phyloP scores from a whole-genome alignment of 2,113 vertebrate genomes.

The Alethe castanea region DNA sequence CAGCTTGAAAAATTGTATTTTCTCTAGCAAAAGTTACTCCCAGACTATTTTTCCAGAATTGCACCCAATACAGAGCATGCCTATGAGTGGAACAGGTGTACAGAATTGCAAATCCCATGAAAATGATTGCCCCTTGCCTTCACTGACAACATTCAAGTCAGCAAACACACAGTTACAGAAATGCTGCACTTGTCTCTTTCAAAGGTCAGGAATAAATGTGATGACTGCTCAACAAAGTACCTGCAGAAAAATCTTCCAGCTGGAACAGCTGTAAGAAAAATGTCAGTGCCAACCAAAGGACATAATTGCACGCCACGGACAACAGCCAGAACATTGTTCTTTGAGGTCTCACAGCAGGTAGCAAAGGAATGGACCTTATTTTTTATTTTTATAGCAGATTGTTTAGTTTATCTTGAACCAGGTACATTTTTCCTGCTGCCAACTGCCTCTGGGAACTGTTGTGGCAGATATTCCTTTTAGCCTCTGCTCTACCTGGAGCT shows the following conservation, averaged over 20 bases:
- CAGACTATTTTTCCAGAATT: background rate
- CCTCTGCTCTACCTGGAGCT: background rate
- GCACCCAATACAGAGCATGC: background rate
- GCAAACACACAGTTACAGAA: background rate
- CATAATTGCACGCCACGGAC: background rate
- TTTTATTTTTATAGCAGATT: background rate
- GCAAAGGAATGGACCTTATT: background rate
- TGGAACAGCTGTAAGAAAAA: background rate
- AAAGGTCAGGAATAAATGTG: background rate
- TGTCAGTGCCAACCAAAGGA: background rate
- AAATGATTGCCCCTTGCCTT: background rate
- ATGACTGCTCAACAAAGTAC: background rate
- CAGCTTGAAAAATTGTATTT: background rate
- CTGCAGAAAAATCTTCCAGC: background rate
- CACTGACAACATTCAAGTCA: background rate
- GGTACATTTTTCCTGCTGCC: background rate
- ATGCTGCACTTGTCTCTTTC: background rate
- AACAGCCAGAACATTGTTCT: background rate
- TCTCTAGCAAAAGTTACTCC: background rate
- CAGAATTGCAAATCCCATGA: background rate
- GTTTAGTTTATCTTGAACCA: background rate
- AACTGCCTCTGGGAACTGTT: background rate
- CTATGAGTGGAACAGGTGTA: background rate
- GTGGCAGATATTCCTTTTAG: background rate
- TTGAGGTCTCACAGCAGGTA: background rate